A percentile compares a stretch with the other conserved stretches of the same genome.
These are phyloP conservation scores for Drosophila equinoxialis DNA, from an alignment of 1,140 invertebrate genomes.

Conservation along the genomic window DNA sequence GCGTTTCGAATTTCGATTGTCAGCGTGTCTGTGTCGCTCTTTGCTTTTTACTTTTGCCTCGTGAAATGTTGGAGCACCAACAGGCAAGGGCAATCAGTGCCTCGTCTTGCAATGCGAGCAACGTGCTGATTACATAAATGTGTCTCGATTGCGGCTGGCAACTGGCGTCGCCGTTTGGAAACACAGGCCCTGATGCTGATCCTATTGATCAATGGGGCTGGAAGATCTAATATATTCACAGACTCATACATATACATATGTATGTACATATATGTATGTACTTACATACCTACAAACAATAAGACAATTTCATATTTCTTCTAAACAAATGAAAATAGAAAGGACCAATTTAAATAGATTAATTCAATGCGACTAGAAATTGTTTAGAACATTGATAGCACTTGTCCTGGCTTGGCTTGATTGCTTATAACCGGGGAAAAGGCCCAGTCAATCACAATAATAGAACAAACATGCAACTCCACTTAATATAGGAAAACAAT, in stretches of 20 bases:
- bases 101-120: conserved; percentile 65
- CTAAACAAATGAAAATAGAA: background rate
- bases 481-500: conserved; percentile 47
- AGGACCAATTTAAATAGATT: background rate
- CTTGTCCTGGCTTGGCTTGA: background rate
- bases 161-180: conserved; percentile 23
- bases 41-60: conserved; percentile 59
- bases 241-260: background rate
- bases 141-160: conserved; percentile 58
- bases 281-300: no score
- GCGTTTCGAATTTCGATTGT: conserved; percentile 78
- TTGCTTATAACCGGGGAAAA: background rate
- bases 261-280: background rate
- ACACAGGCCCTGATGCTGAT: conserved; percentile 13
- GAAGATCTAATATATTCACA: conserved; percentile 57
- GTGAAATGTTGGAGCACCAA: conserved; percentile 61
- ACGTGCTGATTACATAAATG: conserved; percentile 75
- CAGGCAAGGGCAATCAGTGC: conserved; percentile 49
- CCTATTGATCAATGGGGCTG: conserved; percentile 57
- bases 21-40: conserved; percentile 72
- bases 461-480: conserved; percentile 31
- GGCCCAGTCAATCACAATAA: conserved; percentile 45
- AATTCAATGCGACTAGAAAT: background rate
- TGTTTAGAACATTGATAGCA: background rate
- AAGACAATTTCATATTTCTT: no score